Base-by-base conservation (phyloP, 2,888 invertebrate genomes). In the Ectemnius lituratus region DNA sequence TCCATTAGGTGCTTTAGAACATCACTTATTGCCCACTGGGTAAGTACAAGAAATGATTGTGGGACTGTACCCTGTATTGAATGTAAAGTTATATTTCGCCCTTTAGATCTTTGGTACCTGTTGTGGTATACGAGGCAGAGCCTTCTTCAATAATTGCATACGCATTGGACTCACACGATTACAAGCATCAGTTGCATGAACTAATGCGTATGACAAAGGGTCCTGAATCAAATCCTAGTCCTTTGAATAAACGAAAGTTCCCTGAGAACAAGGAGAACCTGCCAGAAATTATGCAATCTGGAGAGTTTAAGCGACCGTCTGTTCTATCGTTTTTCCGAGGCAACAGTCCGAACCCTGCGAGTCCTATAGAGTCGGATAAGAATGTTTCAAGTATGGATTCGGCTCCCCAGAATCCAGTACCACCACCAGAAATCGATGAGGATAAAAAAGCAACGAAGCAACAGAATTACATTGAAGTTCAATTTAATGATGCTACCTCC, bases 111-210 rank as follows among this genome's bases (percentile, higher is more conserved):
- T 86, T 88, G 8, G 92, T 94, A n/a, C 94, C 94, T 0, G 91
- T 95, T n/a, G 92, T 95, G 1, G 95, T 97, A 0, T 94, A 95
- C 82, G 97, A 97, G 88, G 93, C 93, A 56, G 96, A 97, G 89
- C 94, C 95, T 0, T 96, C 96, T 78, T 97, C 97, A 0, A 95
- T 97, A 65, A 96, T 98, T 73, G 96, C 97, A 0, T 97, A 96
- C 87, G 94, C 96, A 0, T 91, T 98, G 23, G 94, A 94, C 72
- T 95, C 95, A 0, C 90, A 90, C 14, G 95, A 96, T 66, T 96
- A 97, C 87, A 94, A 94, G 80, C 93, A 92, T 63, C 90, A 92
- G 0, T 87, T 95, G n/a, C 92, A 93, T 16, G 93, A 93, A 67
- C 83, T 90, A 16, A 74, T 87, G 23, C 87, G 88, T 2, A 73